Conservation (phyloP, 1,140 invertebrate genomes). For the Drosophila nasuta region DNA sequence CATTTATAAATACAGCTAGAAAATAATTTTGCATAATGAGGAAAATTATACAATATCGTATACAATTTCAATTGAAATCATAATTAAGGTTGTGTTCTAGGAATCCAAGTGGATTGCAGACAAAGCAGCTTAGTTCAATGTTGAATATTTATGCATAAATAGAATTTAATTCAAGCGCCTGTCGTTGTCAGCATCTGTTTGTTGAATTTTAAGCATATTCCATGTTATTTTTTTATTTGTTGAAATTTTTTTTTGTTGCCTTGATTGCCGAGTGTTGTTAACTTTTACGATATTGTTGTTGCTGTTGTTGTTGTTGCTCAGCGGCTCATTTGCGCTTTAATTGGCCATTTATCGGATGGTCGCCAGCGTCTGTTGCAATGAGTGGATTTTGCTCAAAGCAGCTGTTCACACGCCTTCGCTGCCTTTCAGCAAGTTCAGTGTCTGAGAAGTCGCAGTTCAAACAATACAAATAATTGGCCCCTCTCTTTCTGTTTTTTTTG, state of each 20-base stretch:
- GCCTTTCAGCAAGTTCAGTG: conserved; percentile 1
- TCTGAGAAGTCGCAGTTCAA: conserved; percentile 14
- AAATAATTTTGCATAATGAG: too few relatives aligned
- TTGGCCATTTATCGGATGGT: conserved; percentile 44
- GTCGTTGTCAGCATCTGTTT: conserved; percentile 4
- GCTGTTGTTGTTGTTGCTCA: not conserved
- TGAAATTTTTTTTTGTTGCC: conserved; percentile 6
- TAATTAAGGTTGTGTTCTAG: too few relatives aligned
- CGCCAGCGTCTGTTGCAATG: conserved; percentile 29
- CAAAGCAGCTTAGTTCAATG: too few relatives aligned
- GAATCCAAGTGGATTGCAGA: too few relatives aligned
- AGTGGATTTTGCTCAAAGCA: conserved; percentile 16
- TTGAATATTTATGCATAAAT: not conserved
- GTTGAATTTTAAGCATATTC: conserved; percentile 9
- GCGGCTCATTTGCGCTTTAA: conserved; percentile 51
- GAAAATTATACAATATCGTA: too few relatives aligned
- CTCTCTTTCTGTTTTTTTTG: not conserved
- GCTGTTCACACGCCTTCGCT: conserved; percentile 10
- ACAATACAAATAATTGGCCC: conserved; percentile 32
- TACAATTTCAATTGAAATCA: too few relatives aligned
- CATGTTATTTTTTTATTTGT: not conserved
- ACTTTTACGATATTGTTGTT: conserved; percentile 23
- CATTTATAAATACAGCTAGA: too few relatives aligned
- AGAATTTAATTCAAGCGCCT: not conserved
- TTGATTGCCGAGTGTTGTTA: conserved; percentile 34